Conservation (phyloP, 2,797 vertebrate genomes). For the Mareca strepera region DNA sequence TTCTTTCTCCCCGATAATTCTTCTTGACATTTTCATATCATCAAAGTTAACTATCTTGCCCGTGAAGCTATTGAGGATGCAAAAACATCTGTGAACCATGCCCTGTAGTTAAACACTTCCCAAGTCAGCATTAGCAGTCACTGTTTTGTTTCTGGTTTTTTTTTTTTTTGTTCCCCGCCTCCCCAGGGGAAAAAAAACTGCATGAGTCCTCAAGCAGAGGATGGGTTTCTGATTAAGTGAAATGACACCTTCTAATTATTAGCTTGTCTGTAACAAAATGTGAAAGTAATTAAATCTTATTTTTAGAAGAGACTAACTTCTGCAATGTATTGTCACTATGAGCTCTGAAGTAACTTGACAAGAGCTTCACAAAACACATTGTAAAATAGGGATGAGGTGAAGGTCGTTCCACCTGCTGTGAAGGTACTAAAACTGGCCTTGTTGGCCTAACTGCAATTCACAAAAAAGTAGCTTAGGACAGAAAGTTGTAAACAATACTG, state of each 20-base stretch:
- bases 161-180: background rate
- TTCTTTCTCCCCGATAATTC: background rate
- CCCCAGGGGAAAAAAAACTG: background rate
- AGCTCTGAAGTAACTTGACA: background rate
- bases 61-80: background rate
- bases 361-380: background rate
- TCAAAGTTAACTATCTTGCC: conserved; percentile 21
- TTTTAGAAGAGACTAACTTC: background rate
- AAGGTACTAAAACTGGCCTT: background rate
- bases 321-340: background rate
- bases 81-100: conserved; percentile 5
- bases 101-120: background rate
- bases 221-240: background rate
- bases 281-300: background rate
- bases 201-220: background rate
- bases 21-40: conserved; percentile 25
- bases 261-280: background rate
- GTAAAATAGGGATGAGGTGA: background rate
- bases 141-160: background rate
- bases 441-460: background rate
- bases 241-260: background rate
- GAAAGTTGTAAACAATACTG: background rate
- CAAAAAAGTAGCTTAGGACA: background rate
- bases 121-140: background rate
- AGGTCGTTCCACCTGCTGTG: background rate